A percentile compares a stretch with the other conserved stretches of the same genome.
Conservation (phyloP, 2,888 invertebrate genomes). For the Isotomurus palustris region DNA sequence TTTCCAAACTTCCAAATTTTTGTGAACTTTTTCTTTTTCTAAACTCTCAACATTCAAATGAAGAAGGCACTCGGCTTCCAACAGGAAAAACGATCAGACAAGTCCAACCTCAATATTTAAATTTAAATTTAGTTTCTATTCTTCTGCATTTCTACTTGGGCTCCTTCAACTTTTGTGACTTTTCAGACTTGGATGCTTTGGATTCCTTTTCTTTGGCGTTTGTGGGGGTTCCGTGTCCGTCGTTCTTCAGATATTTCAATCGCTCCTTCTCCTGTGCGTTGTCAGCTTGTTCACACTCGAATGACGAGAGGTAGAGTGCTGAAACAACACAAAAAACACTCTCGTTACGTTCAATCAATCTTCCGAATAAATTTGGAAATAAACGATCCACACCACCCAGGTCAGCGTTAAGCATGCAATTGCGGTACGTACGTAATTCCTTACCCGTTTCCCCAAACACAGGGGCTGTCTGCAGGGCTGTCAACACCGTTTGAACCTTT, state of each 20-base stretch:
- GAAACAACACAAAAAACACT: background rate
- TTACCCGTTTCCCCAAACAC: conserved; percentile 45
- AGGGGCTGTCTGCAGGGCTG: conserved; percentile 40
- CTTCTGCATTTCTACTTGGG: background rate
- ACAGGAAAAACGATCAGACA: too few relatives aligned
- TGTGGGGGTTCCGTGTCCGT: conserved; percentile 18
- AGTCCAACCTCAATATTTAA: too few relatives aligned
- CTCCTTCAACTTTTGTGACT: background rate
- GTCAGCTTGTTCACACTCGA: conserved; percentile 45
- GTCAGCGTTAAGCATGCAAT: background rate
- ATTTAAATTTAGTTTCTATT: too few relatives aligned
- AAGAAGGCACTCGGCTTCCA: too few relatives aligned
- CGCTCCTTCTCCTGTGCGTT: conserved; percentile 46
- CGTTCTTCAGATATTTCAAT: conserved; percentile 42
- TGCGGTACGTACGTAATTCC: background rate
- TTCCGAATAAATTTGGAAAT: background rate
- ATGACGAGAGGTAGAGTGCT: conserved; percentile 43
- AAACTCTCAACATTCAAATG: too few relatives aligned
- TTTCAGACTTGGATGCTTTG: conserved; percentile 6
- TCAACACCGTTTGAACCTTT: conserved; percentile 41
- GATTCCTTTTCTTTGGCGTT: conserved; percentile 16
- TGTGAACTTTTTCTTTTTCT: too few relatives aligned
- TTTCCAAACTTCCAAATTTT: too few relatives aligned
- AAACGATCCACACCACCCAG: background rate
- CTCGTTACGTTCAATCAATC: background rate